These are phyloP conservation scores for Geodia barretti DNA, from an alignment of 37 sponge, comb jelly and placozoan species.

Conservation along the genomic window DNA sequence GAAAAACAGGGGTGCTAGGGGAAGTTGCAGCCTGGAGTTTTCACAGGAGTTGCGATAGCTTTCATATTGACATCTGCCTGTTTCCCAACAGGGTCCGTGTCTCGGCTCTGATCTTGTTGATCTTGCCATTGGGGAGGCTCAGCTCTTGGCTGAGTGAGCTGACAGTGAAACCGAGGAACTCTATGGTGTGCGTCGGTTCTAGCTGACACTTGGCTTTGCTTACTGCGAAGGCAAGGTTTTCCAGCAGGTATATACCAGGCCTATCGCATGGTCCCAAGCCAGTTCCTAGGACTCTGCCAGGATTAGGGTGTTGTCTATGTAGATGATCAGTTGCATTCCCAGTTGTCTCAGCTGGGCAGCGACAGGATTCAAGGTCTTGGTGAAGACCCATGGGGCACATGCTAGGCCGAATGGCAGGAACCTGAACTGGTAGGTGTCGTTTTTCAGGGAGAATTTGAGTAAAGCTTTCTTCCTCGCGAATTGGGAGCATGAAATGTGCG, in stretches of 20 bases:
- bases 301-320: no score
- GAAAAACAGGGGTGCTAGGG: conserved; percentile 21
- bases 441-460: conserved; percentile 3
- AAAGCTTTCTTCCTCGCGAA: conserved; percentile 8
- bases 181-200: not conserved
- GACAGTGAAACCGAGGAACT: conserved; percentile 43
- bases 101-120: conserved; percentile 1
- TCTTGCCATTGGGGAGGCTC: not conserved
- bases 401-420: conserved; percentile 38
- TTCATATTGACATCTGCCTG: not conserved
- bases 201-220: not conserved
- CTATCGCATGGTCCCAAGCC: conserved; percentile 6
- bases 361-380: no score
- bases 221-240: conserved; percentile 6
- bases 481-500: not conserved
- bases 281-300: not conserved
- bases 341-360: no score
- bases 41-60: no score
- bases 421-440: conserved; percentile 8
- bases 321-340: no score
- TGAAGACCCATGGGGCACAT: no score
- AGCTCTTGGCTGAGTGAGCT: not conserved
- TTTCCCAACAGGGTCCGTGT: not conserved
- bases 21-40: conserved; percentile 9
- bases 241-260: conserved; percentile 4